Percentiles rank a stretch among this genome's conserved stretches.
These are phyloP conservation scores for Bujurquina vittata DNA, from an alignment of 2,113 vertebrate genomes.

Conservation along the genomic window DNA sequence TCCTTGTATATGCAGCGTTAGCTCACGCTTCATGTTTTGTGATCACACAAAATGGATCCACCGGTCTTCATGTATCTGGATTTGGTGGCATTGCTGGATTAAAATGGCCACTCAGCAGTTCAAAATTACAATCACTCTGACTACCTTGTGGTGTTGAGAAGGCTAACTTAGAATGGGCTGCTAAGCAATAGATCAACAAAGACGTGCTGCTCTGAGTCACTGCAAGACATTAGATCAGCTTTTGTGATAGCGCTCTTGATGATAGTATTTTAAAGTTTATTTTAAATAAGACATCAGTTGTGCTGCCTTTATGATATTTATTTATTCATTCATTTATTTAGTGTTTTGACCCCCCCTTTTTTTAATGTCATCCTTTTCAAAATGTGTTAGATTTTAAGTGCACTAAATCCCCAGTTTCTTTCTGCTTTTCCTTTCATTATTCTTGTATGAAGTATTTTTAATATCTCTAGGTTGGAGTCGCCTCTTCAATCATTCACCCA, in stretches of 20 bases:
- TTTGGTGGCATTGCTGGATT: conserved; percentile 13
- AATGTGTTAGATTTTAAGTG: not conserved
- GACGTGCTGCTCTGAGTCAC: conserved; percentile 38
- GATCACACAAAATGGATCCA: not conserved
- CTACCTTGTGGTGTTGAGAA: conserved; percentile 19
- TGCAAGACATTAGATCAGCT: conserved; percentile 3
- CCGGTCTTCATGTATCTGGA: not conserved
- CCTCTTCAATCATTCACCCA: not conserved
- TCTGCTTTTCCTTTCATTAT: not conserved
- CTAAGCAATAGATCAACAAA: conserved; percentile 54
- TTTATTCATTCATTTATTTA: not conserved
- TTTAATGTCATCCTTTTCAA: no score
- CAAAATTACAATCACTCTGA: conserved; percentile 53
- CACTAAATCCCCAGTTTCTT: not conserved
- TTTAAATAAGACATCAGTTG: conserved; percentile 1
- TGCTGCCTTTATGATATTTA: not conserved
- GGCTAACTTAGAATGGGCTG: conserved; percentile 25
- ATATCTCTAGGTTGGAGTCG: not conserved
- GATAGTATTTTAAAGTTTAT: not conserved
- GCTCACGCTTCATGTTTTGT: not conserved
- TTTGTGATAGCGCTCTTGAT: conserved; percentile 23
- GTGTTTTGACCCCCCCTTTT: not conserved
- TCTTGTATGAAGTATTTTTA: not conserved
- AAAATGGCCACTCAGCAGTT: conserved; percentile 54
- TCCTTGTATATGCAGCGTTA: not conserved